These are phyloP conservation scores for Agriopis marginaria DNA, from an alignment of 2,888 invertebrate species.

Conservation along the genomic window DNA sequence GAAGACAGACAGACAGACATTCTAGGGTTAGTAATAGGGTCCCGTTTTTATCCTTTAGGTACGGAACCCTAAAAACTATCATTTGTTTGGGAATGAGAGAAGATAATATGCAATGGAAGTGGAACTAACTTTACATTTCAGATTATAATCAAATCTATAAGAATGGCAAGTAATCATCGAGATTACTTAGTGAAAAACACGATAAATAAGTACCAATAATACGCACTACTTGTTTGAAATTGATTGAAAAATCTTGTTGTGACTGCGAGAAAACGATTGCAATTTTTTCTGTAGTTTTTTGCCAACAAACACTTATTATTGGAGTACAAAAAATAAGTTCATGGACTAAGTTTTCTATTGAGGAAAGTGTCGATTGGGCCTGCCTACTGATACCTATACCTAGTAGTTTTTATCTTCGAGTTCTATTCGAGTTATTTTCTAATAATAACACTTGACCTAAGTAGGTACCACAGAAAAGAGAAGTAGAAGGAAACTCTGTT, in stretches of 20 bases:
- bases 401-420: neutral
- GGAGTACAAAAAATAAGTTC: conserved; percentile 24
- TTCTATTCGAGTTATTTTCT: neutral
- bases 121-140: too few species aligned
- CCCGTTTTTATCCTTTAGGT: too few species aligned
- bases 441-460: too few species aligned
- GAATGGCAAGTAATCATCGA: conserved; percentile 5
- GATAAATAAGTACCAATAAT: conserved; percentile 16
- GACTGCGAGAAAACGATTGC: conserved; percentile 30
- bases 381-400: too few species aligned
- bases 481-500: too few species aligned
- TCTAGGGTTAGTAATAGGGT: too few species aligned
- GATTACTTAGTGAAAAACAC: conserved; percentile 19
- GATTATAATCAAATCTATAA: neutral
- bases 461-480: too few species aligned
- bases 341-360: conserved; percentile 27
- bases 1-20: too few species aligned
- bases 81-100: too few species aligned
- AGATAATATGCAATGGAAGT: too few species aligned
- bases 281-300: conserved; percentile 18
- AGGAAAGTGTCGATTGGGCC: conserved; percentile 8
- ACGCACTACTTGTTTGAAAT: conserved; percentile 3
- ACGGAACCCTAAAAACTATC: too few species aligned
- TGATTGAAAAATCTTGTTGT: conserved; percentile 12
- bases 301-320: neutral